A percentile compares a stretch with the other conserved stretches of the same genome.
Evolutionary conservation across 2,888 invertebrate species (phyloP).

Genomic region (Cacoxenus indagator): DNA sequence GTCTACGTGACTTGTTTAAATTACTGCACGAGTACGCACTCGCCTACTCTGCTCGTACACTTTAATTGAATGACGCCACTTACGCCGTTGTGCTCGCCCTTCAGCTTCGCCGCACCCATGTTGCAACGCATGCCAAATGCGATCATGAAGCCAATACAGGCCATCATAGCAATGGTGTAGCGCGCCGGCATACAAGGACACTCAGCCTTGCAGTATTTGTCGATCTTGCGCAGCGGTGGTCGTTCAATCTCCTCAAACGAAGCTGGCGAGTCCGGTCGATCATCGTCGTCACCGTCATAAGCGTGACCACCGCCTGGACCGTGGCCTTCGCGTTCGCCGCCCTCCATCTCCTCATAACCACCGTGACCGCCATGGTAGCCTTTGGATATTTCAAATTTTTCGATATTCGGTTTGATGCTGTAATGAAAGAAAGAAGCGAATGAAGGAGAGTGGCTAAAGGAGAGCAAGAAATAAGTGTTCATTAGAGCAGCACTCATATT

Average conservation of each 20-base stretch:
- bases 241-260: slow-evolving; percentile 87
- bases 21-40: no score
- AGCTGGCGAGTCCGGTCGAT: slow-evolving; percentile 79
- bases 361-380: slow-evolving; percentile 66
- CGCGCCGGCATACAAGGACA: slow-evolving; percentile 87
- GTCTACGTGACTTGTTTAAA: slow-evolving; percentile 25
- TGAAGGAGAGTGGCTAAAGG: neutral
- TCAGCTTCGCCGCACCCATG: slow-evolving; percentile 97
- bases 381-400: slow-evolving; percentile 68
- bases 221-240: slow-evolving; percentile 87
- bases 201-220: slow-evolving; percentile 89
- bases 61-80: slow-evolving; percentile 62
- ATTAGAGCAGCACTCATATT: slow-evolving; percentile 34
- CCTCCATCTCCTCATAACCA: slow-evolving; percentile 69
- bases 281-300: slow-evolving; percentile 67
- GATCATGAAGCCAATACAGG: slow-evolving; percentile 91
- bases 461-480: neutral
- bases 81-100: slow-evolving; percentile 77
- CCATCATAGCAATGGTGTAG: slow-evolving; percentile 88
- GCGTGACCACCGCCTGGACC: slow-evolving; percentile 65
- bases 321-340: slow-evolving; percentile 61
- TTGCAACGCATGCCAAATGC: slow-evolving; percentile 99
- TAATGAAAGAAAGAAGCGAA: neutral
- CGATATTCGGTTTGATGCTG: slow-evolving; percentile 63
- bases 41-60: slow-evolving; percentile 25